Base-by-base conservation (phyloP, 2,797 vertebrate genomes). In the Spheniscus humboldti region DNA sequence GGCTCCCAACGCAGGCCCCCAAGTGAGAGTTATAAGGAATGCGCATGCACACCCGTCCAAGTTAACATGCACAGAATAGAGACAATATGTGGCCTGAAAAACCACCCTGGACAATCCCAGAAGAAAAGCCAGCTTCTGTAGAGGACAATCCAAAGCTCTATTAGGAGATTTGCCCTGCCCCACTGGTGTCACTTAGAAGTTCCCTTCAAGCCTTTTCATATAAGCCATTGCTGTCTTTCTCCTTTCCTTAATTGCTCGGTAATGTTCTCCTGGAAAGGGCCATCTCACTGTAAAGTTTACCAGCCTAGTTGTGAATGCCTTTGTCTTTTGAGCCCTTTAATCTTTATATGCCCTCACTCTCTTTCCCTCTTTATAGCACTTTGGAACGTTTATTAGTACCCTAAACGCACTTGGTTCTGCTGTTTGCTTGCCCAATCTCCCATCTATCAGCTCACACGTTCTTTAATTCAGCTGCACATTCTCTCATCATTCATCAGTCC, bases 391-490 rank as follows among this genome's bases (percentile, higher is more conserved):
- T 86, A 71, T 48, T 78, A 82, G 47, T 72, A 80, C 7, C 33
- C 18, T 60, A 79, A 77, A 59, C 43, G 59, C 30, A 48, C 57
- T 66, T 43, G 24, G 41, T 74, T 80, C 53, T 87, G 52, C 69
- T 62, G 18, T 56, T 80, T 53, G 60, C 74, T 69, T 77, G 75
- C 63, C 48, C 64, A 37, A 35, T 80, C n/a, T 77, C 81, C 82
- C 78, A 93, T 92, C 78, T 81, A 90, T 96, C 95, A 96, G 69
- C 69, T 94, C 89, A 86, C 94, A 96, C 93, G 30, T 96, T 96
- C 93, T 93, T 91, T 95, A 94, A 92, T 96, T 94, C 95, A 81
- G 81, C 89, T 92, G 60, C 56, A 62, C 71, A 50, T 90, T 96
- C 93, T 43, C 68, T 92, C 93, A 66, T 97, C 93, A 91, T 96